Percentiles rank a stretch among this genome's conserved stretches.
Evolutionary conservation across 1,140 invertebrate species (phyloP).

Genomic region (Cyrtorhinus lividipennis): DNA sequence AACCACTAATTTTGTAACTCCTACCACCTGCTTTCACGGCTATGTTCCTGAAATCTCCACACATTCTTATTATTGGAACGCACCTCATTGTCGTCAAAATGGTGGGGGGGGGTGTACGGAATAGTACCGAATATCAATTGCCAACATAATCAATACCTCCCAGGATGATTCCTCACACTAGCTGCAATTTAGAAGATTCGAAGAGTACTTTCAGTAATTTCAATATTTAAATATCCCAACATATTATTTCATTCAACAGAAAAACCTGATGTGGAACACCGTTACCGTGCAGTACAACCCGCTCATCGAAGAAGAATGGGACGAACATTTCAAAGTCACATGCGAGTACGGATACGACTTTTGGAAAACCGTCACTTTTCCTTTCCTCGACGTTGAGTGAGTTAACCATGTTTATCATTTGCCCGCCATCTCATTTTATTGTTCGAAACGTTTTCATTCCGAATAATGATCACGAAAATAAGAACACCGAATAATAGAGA

Average conservation of each 20-base stretch:
- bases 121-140: no score
- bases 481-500: no score
- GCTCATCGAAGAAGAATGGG: constrained; percentile 83
- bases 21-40: no score
- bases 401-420: no score
- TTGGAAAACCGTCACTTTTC: constrained; percentile 92
- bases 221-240: neutral
- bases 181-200: neutral
- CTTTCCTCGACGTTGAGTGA: constrained; percentile 87
- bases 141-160: no score
- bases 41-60: no score
- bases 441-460: neutral
- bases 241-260: constrained; percentile 33
- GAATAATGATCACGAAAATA: neutral
- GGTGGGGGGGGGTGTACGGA: neutral
- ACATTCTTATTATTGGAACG: neutral
- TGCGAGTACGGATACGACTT: constrained; percentile 93
- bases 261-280: constrained; percentile 94
- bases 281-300: constrained; percentile 88
- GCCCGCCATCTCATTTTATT: neutral
- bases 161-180: no score
- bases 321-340: constrained; percentile 91
- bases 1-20: no score
- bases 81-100: neutral
- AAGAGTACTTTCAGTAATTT: neutral